phyloP scores from a whole-genome alignment of 2,888 invertebrate species.

The Lysandra bellargus region DNA sequence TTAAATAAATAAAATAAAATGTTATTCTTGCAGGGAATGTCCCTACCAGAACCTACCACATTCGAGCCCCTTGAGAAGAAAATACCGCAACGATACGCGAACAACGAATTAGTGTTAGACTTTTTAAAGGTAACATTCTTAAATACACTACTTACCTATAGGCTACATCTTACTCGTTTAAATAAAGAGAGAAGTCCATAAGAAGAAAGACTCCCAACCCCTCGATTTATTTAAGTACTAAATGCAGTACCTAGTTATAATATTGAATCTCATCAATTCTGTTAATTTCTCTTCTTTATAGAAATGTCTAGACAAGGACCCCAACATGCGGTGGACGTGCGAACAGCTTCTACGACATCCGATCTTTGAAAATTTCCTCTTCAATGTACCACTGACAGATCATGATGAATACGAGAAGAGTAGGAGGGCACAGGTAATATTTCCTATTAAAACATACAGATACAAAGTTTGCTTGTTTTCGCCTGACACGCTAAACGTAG shows the following conservation, averaged over 20 bases:
- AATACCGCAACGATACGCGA: slow-evolving; percentile 86
- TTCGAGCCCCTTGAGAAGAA: slow-evolving; percentile 92
- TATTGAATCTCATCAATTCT: too few species aligned
- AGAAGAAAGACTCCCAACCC: too few species aligned
- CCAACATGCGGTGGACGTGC: slow-evolving; percentile 93
- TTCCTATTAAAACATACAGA: not conserved
- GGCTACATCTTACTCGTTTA: too few species aligned
- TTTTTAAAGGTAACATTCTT: slow-evolving; percentile 86
- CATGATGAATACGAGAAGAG: slow-evolving; percentile 79
- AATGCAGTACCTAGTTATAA: too few species aligned
- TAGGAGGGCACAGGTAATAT: slow-evolving; percentile 63
- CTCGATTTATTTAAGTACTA: too few species aligned
- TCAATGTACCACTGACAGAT: slow-evolving; percentile 88
- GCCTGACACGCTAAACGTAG: too few species aligned
- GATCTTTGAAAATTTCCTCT: slow-evolving; percentile 94
- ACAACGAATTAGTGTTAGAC: slow-evolving; percentile 86
- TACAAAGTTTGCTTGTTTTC: too few species aligned
- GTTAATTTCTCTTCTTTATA: slow-evolving; percentile 58
- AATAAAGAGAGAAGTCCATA: too few species aligned
- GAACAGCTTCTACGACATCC: slow-evolving; percentile 93
- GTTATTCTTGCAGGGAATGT: slow-evolving; percentile 85
- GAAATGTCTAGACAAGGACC: slow-evolving; percentile 98
- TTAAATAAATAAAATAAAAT: not conserved
- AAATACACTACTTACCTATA: too few species aligned
- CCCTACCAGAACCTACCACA: slow-evolving; percentile 93